Conservation (phyloP, 2,888 invertebrate genomes). For the Masnerella sp. region DNA sequence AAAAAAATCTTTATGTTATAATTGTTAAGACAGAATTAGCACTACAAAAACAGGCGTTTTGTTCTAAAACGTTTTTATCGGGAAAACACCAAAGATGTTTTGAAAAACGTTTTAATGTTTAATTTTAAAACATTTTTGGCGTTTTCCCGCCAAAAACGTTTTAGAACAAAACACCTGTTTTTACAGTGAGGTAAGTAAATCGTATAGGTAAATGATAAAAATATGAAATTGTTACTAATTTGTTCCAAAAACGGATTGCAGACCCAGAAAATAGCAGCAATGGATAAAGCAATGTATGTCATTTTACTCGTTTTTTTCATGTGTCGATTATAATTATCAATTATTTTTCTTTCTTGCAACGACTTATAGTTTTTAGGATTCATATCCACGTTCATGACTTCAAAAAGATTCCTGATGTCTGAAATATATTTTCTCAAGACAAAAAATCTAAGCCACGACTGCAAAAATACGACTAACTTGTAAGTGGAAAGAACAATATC, state of each 20-base stretch:
- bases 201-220: too few relatives aligned
- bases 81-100: too few relatives aligned
- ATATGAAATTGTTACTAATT: too few relatives aligned
- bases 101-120: too few relatives aligned
- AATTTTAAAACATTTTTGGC: too few relatives aligned
- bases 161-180: too few relatives aligned
- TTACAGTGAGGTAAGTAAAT: too few relatives aligned
- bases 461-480: not conserved
- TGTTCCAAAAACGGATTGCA: conserved; percentile 7
- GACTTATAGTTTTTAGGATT: not conserved
- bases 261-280: not conserved
- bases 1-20: too few relatives aligned
- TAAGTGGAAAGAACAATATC: conserved; percentile 3
- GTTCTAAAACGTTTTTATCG: too few relatives aligned
- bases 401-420: not conserved
- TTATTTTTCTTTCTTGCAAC: not conserved
- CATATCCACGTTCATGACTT: conserved; percentile 2
- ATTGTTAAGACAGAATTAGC: too few relatives aligned
- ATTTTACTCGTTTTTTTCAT: not conserved
- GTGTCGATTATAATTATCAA: not conserved
- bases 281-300: not conserved
- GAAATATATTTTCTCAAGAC: not conserved
- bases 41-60: too few relatives aligned
- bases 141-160: too few relatives aligned
- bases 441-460: not conserved